Base-by-base conservation (phyloP, 2,113 vertebrate genomes). In the Phylloscopus whistleri region DNA sequence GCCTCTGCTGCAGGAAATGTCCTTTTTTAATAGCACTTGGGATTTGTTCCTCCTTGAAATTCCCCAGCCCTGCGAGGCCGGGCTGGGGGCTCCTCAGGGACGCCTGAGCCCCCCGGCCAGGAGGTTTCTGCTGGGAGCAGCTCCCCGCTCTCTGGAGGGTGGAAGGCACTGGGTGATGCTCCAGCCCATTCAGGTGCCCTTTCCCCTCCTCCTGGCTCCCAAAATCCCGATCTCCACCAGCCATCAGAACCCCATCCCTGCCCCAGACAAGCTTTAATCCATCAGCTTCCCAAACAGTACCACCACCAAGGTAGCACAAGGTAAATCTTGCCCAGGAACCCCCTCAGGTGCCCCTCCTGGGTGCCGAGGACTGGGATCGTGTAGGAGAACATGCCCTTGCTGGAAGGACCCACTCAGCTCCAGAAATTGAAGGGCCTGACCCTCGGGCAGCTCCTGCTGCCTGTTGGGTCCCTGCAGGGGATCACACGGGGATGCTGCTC, bases 21-120 rank as follows among this genome's bases (percentile, higher is more conserved):
- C 94, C 89, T 95, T 96, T 94, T 94, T 77, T 94, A 96, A 94
- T 83, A 95, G 80, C 85, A 63, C 75, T 90, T 95, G 94, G 93
- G 94, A 95, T 97, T 96, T 92, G 92, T 95, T 97, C 92, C 90
- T 96, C 90, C 92, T 94, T 78, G 64, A 95, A 90, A 95, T 95
- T 95, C 94, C 90, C 67, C 35, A 10, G 88, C 58, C 67, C 41
- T 9, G 8, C 7, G 16, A 95, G 82, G 94, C 88, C 64, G 27
- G 39, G 26, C 48, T 60, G 46, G 26, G 26, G 28, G 76, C 75
- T 92, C 84, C 46, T 87, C 75, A 91, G 59, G 82, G 75, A 94
- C 1, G 39, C 20, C 35, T 16, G 70, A 85, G 27, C 23, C 14
- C 39, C 53, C 3, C 0, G 0, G 19, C 16, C 80, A 48, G 49